Evolutionary conservation across 1,140 invertebrate species (phyloP), one percentile per base, ranked within the genome.

Genomic region (Diploscapter pachys): DNA sequence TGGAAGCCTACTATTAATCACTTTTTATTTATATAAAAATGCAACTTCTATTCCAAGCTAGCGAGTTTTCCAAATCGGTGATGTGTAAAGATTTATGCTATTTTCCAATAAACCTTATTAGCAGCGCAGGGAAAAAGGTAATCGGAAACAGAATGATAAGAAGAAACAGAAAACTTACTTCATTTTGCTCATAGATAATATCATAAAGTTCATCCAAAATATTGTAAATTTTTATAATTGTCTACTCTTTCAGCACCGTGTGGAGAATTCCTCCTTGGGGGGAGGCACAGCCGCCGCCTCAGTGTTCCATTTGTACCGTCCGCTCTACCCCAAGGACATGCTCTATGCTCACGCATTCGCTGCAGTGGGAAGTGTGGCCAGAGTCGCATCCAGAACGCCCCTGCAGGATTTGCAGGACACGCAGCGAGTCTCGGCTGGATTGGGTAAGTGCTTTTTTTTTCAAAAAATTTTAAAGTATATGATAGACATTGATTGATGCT

Each of bases 271-370:
- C 65, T 59, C 73, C 68, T 73, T 84, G 48, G 83, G 82, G 55
- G 82, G 82, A 31, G 73, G 72, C 13, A 57, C 80, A 49, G 31
- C 78, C 4, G 65, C 77, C 11, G 76, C 78, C 52, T 75, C 56
- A 53, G 84, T 67, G n/a, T 64, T 78, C 49, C 83, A 81, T 77
- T 63, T 83, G 61, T 83, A 81, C 51, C 67, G 76, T 3, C 83
- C 82, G 3, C 67, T 83, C 13, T 63, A 77, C 5, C 84, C 82
- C 31, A 75, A 76, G 5, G 71, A 83, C 63, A 78, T 79, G 78
- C 79, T 83, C 3, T 84, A 75, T 66, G 81, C 81, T 9, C 83
- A 84, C 73, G 78, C 77, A 9, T 84, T 84, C 72, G 63, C 80
- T 11, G 65, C 84, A 9, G 72, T 77, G 49, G 83, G 83, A 62